Base-by-base conservation (phyloP, 1,140 invertebrate species). In the Cardiocondyla obscurior region DNA sequence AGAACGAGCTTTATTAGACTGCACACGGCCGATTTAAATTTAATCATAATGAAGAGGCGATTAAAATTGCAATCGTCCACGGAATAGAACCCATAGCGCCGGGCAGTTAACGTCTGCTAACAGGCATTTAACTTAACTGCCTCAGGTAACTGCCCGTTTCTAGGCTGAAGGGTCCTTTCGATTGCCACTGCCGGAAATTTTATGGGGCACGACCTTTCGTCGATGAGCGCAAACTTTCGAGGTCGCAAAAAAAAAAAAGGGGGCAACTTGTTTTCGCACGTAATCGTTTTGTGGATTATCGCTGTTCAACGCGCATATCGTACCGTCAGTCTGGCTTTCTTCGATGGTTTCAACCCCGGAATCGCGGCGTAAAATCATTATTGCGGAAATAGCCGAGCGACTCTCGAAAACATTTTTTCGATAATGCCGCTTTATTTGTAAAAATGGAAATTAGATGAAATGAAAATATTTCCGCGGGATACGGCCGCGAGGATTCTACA, bases 51-150 rank as follows among this genome's bases (percentile, higher is more conserved):
- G 90, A 93, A 93, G 90, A 90, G 90, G 84, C 92, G 92, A 94
- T 94, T 93, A 93, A 94, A 94, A 94, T 91, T 92, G 92, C 92
- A 93, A 93, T 94, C 90, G 93, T 93, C 91, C 90, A 89, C 88
- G 89, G 91, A 93, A 91, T 91, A 91, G 90, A 90, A 90, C 85
- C 90, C 88, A 92, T 91, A 90, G 91, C 88, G 90, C 82, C 86
- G 84, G 82, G 86, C 89, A 91, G 91, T 94, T 94, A 94, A 93
- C 91, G 92, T 91, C 91, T 89, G 90, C 91, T 94, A 94, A 94
- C 93, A 90, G 92, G 92, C 92, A 93, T 94, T 94, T 94, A 94
- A 94, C 87, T 93, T 93, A 94, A 94, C 93, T 92, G 88, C 92
- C 88, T 85, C 90, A 91, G 91, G 90, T 94, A 93, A 93, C 93